Evolutionary conservation across 2,888 invertebrate genomes (phyloP).

Genomic region (Crocallis elinguaria): DNA sequence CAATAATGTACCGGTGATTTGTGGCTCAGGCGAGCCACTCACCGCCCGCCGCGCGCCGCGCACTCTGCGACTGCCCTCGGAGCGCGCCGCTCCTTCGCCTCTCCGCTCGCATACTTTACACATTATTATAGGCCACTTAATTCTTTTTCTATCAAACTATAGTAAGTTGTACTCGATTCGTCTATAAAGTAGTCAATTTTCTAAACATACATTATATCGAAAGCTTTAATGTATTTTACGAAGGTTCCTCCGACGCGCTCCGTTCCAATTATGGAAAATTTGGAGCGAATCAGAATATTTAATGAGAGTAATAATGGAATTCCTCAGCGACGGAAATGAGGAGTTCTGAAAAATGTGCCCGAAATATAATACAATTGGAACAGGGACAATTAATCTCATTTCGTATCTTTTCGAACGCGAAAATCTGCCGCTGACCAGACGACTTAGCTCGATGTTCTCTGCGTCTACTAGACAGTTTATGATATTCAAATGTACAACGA

Average conservation of each 20-base stretch:
- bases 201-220: neutral
- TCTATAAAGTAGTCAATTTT: neutral
- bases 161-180: neutral
- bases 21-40: constrained; percentile 19
- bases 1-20: constrained; percentile 52
- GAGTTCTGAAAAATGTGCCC: constrained; percentile 38
- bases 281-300: constrained; percentile 29
- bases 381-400: constrained; percentile 6
- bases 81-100: neutral
- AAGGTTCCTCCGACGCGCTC: neutral
- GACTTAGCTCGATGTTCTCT: no score
- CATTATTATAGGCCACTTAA: neutral
- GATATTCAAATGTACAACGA: no score
- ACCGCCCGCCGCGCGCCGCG: neutral
- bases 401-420: neutral
- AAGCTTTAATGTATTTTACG: neutral
- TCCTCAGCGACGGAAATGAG: constrained; percentile 38
- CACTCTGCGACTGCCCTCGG: neutral
- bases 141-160: neutral
- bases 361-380: constrained; percentile 11
- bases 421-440: no score
- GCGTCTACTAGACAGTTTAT: no score
- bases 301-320: constrained; percentile 40
- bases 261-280: constrained; percentile 18
- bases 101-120: neutral